A percentile compares a stretch with the other conserved stretches of the same genome.
Evolutionary conservation across 2,888 invertebrate genomes (phyloP).

Genomic region (Apotomis betuletana): DNA sequence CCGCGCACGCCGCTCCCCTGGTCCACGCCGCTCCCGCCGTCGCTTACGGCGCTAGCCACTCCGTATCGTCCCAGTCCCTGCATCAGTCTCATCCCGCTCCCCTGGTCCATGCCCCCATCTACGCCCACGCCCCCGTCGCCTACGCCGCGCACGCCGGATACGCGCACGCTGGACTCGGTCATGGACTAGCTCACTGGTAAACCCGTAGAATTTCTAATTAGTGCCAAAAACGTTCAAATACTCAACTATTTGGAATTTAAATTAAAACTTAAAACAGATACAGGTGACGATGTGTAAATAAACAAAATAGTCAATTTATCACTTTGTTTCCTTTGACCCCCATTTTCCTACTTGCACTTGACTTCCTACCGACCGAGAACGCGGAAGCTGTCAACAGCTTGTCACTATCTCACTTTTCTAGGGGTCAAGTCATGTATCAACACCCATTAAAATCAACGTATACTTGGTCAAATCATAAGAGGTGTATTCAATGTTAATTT

Average conservation of each 20-base stretch:
- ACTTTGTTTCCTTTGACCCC: constrained; percentile 19
- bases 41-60: constrained; percentile 30
- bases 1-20: constrained; percentile 41
- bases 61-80: constrained; percentile 27
- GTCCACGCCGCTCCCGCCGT: constrained; percentile 29
- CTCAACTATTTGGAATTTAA: constrained; percentile 37
- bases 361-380: constrained; percentile 18
- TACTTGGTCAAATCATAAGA: constrained; percentile 16
- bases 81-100: constrained; percentile 34
- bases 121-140: constrained; percentile 46
- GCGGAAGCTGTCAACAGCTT: constrained; percentile 30
- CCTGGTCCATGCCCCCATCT: constrained; percentile 47
- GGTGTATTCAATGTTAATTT: constrained; percentile 24
- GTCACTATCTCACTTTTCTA: constrained; percentile 20
- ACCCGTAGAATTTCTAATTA: constrained; percentile 24
- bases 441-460: constrained; percentile 5
- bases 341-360: constrained; percentile 6
- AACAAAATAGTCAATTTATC: constrained; percentile 36
- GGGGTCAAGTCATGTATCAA: constrained; percentile 21
- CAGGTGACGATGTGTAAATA: constrained; percentile 40
- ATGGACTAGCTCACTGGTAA: constrained; percentile 39
- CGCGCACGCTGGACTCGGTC: constrained; percentile 29
- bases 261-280: constrained; percentile 26
- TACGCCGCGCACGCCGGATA: constrained; percentile 22
- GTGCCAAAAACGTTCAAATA: constrained; percentile 40